Evolutionary conservation across 2,888 invertebrate species (phyloP).

Genomic region (Acrobeloides nanus): DNA sequence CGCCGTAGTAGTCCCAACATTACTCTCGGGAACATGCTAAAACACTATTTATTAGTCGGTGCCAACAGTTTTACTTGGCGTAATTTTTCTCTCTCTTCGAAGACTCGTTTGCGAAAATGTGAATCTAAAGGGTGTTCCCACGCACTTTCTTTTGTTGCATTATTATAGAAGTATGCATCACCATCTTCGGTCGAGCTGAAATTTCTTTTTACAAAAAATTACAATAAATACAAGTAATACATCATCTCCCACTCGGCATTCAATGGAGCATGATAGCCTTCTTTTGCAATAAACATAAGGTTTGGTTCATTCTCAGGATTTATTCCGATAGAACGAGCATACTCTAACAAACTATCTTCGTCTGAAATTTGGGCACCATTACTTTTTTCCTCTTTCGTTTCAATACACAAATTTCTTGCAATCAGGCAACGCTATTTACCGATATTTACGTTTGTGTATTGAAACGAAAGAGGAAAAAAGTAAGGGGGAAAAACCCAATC

Average conservation of each 20-base stretch:
- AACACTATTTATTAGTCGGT: not conserved
- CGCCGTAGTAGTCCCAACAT: not conserved
- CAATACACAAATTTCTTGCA: no score
- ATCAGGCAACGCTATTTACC: no score
- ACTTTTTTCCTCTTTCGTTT: no score
- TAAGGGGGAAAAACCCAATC: no score
- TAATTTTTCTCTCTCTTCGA: not conserved
- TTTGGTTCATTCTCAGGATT: conserved; percentile 9
- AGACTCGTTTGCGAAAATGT: conserved; percentile 12
- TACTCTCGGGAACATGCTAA: not conserved
- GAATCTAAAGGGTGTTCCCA: conserved; percentile 16
- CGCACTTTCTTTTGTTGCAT: conserved; percentile 7
- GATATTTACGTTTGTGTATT: no score
- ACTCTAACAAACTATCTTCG: no score
- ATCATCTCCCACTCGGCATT: conserved; percentile 9
- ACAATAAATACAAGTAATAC: conserved; percentile 2
- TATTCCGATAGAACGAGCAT: conserved; percentile 11
- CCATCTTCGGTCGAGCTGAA: conserved; percentile 14
- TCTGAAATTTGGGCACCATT: no score
- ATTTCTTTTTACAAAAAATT: not conserved
- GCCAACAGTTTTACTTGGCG: not conserved
- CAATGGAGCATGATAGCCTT: conserved; percentile 11
- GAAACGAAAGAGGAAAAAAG: no score
- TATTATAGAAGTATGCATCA: conserved; percentile 11
- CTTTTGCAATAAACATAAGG: conserved; percentile 14